These are phyloP conservation scores for Lophius americanus DNA, from an alignment of 2,797 vertebrate species.

Conservation along the genomic window DNA sequence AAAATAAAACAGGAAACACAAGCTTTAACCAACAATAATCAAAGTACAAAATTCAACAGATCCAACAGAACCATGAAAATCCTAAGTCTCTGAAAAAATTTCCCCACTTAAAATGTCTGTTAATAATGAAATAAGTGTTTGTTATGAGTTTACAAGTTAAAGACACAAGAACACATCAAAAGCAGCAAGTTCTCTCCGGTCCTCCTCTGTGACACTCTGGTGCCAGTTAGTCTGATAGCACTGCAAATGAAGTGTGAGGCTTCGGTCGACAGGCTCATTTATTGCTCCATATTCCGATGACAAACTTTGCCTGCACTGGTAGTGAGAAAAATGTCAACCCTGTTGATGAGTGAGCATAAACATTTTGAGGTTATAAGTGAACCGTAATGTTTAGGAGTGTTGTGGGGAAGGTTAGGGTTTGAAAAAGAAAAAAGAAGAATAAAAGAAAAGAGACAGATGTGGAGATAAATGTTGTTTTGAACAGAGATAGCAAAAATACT, in stretches of 20 bases:
- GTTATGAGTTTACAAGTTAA: not conserved
- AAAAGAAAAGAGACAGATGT: not conserved
- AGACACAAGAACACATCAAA: not conserved
- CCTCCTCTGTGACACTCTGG: too few relatives aligned
- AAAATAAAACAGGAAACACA: too few relatives aligned
- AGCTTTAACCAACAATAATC: too few relatives aligned
- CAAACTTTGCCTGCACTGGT: conserved; percentile 28
- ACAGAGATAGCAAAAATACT: not conserved
- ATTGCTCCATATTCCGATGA: conserved; percentile 36
- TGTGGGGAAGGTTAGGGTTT: not conserved
- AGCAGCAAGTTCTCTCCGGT: not conserved
- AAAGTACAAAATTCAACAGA: too few relatives aligned
- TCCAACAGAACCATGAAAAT: too few relatives aligned
- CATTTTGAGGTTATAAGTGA: conserved; percentile 11
- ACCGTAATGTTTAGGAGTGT: not conserved
- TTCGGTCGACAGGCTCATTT: conserved; percentile 51
- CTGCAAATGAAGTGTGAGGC: conserved; percentile 43
- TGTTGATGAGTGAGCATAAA: conserved; percentile 19
- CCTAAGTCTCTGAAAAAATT: not conserved
- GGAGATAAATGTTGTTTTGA: not conserved
- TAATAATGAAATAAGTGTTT: too few relatives aligned
- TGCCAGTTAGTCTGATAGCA: conserved; percentile 38
- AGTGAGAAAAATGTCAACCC: conserved; percentile 5
- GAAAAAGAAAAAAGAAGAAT: not conserved
- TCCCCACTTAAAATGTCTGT: not conserved